These are phyloP conservation scores for Episyrphus balteatus DNA, from an alignment of 1,140 invertebrate species.

Conservation along the genomic window DNA sequence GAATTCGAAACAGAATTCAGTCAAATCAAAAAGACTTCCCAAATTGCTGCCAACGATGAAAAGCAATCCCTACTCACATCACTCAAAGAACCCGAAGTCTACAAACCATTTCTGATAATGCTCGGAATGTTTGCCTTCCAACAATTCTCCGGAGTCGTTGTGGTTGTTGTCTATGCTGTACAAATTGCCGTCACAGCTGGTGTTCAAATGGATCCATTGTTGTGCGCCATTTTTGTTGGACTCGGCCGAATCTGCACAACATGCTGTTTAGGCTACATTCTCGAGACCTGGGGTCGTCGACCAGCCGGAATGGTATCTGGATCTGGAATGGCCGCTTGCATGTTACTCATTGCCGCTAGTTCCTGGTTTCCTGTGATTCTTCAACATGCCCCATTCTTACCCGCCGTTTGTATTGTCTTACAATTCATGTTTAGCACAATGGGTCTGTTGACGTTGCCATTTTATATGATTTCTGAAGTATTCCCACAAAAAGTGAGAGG, in stretches of 20 bases:
- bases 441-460: slow-evolving; percentile 55
- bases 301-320: slow-evolving; percentile 49
- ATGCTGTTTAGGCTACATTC: slow-evolving; percentile 42
- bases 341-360: slow-evolving; percentile 41
- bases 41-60: slow-evolving; percentile 17
- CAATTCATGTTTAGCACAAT: slow-evolving; percentile 52
- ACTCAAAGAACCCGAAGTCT: slow-evolving; percentile 36
- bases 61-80: slow-evolving; percentile 24
- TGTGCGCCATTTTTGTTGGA: slow-evolving; percentile 47
- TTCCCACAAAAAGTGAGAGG: slow-evolving; percentile 56
- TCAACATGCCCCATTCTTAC: slow-evolving; percentile 22
- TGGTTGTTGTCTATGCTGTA: slow-evolving; percentile 63
- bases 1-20: slow-evolving; percentile 34
- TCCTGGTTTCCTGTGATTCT: slow-evolving; percentile 30
- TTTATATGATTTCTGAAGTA: slow-evolving; percentile 65
- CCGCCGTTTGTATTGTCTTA: slow-evolving; percentile 42
- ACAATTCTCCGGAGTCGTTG: slow-evolving; percentile 67
- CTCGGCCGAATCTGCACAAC: slow-evolving; percentile 45
- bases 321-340: slow-evolving; percentile 47
- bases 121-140: slow-evolving; percentile 62
- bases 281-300: slow-evolving; percentile 45
- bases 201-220: slow-evolving; percentile 43
- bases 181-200: slow-evolving; percentile 49
- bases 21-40: slow-evolving; percentile 24
- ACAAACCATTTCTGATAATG: slow-evolving; percentile 55